A percentile compares a stretch with the other conserved stretches of the same genome.
Evolutionary conservation across 2,113 vertebrate species (phyloP).

Genomic region (Cinclus cinclus): DNA sequence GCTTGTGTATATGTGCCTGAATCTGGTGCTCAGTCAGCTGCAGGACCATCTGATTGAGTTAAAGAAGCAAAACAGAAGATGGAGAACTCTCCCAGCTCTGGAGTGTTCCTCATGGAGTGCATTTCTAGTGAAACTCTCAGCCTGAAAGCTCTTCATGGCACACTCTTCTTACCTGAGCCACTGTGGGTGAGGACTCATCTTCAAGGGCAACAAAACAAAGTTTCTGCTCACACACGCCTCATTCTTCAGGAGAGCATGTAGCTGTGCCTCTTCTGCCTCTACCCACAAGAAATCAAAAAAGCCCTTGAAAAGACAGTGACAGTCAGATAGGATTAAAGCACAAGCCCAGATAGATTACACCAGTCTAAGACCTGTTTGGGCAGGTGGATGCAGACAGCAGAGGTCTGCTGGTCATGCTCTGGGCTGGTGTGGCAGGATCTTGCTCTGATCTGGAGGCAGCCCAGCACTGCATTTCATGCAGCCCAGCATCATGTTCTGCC

Average conservation of each 20-base stretch:
- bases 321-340: neutral
- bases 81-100: neutral
- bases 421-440: neutral
- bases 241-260: neutral
- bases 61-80: neutral
- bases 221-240: neutral
- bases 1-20: neutral
- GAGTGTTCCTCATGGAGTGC: neutral
- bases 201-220: neutral
- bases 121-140: neutral
- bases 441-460: neutral
- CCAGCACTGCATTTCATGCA: neutral
- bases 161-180: rapidly evolving
- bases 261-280: neutral
- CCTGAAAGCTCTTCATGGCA: neutral
- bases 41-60: neutral
- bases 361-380: neutral
- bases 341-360: neutral
- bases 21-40: neutral
- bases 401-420: neutral
- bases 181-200: neutral
- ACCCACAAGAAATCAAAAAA: neutral
- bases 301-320: neutral
- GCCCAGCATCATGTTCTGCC: rapidly evolving
- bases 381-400: neutral